Conservation (phyloP, 2,888 invertebrate genomes). For the Parascotia fuliginaria region DNA sequence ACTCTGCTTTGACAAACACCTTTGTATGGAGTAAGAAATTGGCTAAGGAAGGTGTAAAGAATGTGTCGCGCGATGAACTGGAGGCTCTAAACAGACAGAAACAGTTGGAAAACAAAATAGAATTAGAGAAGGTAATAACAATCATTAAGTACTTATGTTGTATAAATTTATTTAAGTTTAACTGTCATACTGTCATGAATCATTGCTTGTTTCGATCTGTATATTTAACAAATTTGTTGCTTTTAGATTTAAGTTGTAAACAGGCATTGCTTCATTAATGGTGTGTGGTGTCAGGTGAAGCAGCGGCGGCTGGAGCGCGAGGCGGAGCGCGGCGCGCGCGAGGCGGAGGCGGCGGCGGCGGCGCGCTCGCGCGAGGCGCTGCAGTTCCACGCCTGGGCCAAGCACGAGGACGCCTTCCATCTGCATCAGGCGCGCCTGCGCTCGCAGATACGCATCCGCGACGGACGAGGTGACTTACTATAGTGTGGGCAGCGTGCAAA, state of each 20-base stretch:
- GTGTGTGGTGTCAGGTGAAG: conserved; percentile 87
- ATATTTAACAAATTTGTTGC: too few relatives aligned
- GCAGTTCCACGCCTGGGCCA: conserved; percentile 97
- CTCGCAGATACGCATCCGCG: conserved; percentile 97
- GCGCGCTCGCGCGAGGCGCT: conserved; percentile 94
- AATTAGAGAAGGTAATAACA: conserved; percentile 95
- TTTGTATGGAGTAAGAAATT: conserved; percentile 99
- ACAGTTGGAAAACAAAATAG: conserved; percentile 95
- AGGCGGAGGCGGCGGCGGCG: conserved; percentile 90
- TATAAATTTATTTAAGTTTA: too few relatives aligned
- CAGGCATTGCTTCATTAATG: neutral
- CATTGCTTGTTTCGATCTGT: too few relatives aligned
- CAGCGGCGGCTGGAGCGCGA: conserved; percentile 95
- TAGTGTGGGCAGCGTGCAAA: too few relatives aligned
- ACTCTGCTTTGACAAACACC: conserved; percentile 96
- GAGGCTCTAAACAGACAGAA: conserved; percentile 94
- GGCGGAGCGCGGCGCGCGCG: conserved; percentile 92
- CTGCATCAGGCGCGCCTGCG: conserved; percentile 97
- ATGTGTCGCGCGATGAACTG: conserved; percentile 91
- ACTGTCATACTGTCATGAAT: too few relatives aligned
- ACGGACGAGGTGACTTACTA: conserved; percentile 89
- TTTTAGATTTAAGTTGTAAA: too few relatives aligned
- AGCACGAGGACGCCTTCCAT: conserved; percentile 99
- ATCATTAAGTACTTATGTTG: too few relatives aligned
- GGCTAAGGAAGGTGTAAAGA: conserved; percentile 95